A percentile compares a stretch with the other conserved stretches of the same genome.
These are phyloP conservation scores for Orestias chungarensis DNA, from an alignment of 2,797 vertebrate species.

Conservation along the genomic window DNA sequence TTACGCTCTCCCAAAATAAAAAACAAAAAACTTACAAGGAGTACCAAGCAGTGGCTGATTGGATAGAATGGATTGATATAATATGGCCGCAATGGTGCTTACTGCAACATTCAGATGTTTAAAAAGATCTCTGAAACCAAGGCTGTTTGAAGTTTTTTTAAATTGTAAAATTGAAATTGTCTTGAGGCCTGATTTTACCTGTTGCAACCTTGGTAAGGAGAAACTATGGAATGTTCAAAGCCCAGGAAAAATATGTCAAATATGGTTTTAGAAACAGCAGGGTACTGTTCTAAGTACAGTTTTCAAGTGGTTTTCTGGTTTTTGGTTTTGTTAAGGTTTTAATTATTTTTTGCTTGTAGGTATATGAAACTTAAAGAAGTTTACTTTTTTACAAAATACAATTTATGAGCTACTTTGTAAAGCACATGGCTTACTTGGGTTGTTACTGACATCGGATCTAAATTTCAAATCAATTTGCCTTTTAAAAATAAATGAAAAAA, in stretches of 20 bases:
- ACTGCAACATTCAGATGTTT: not conserved
- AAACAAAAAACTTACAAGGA: not conserved
- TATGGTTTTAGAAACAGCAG: no score
- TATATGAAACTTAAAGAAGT: no score
- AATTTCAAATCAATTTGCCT: not conserved
- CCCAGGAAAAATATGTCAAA: no score
- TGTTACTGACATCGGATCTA: not conserved
- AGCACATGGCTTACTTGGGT: not conserved
- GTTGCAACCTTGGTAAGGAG: no score
- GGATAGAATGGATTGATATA: not conserved
- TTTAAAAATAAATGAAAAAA: not conserved
- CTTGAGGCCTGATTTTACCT: no score
- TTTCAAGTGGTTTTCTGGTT: not conserved
- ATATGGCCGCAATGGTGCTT: not conserved
- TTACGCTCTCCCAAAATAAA: not conserved
- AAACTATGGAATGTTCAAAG: no score
- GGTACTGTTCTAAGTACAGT: no score
- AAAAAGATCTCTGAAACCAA: not conserved
- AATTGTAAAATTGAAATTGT: no score
- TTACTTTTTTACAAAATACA: not conserved
- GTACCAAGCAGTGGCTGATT: not conserved
- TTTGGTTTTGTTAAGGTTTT: not conserved
- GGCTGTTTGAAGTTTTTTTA: not conserved
- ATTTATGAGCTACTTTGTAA: not conserved
- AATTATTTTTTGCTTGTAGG: no score